Percentiles rank a stretch among this genome's conserved stretches.
Conservation (phyloP, 2,888 invertebrate genomes). For the Hydrotaea diabolus region DNA sequence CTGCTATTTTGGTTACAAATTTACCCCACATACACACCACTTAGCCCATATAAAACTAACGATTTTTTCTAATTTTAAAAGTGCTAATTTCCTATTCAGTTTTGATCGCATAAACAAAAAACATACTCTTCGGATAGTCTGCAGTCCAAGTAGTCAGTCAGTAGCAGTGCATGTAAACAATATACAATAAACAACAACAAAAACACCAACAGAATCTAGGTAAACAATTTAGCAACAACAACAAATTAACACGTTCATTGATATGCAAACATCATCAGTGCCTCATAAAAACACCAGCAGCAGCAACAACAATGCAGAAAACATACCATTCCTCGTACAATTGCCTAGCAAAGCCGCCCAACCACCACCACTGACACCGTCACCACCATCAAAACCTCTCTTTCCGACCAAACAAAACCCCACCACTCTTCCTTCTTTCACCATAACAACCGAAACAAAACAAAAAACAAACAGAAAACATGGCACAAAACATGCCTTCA, state of each 20-base stretch:
- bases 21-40: neutral
- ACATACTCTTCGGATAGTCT: neutral
- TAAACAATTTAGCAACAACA: constrained; percentile 48
- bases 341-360: neutral
- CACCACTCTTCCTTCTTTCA: neutral
- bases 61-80: constrained; percentile 15
- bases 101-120: constrained; percentile 43
- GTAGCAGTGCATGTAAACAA: neutral
- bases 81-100: constrained; percentile 48
- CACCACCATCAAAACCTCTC: neutral
- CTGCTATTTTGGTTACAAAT: neutral
- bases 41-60: neutral
- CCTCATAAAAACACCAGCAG: constrained; percentile 12
- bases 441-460: neutral
- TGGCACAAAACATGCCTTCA: neutral
- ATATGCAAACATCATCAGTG: constrained; percentile 57
- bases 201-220: constrained; percentile 34
- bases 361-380: neutral
- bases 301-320: neutral
- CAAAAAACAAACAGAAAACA: constrained; percentile 3
- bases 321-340: constrained; percentile 1
- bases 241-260: constrained; percentile 61
- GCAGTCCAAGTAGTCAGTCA: constrained; percentile 10
- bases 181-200: neutral
- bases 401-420: neutral